Evolutionary conservation across 2,888 invertebrate species (phyloP).

Genomic region (Melikaiella ostensackeni): DNA sequence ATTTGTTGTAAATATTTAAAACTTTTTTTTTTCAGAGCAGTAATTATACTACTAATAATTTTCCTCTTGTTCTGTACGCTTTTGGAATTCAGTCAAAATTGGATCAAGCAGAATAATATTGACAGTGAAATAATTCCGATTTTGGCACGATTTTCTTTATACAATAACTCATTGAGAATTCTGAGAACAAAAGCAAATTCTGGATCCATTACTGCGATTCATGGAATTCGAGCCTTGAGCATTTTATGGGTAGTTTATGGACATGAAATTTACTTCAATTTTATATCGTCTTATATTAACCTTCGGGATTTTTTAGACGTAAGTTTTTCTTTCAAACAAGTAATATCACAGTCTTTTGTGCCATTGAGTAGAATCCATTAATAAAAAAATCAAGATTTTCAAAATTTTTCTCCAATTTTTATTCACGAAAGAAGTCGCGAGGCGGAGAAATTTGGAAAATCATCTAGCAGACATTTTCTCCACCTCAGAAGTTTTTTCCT

Average conservation of each 20-base stretch:
- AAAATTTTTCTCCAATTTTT: neutral
- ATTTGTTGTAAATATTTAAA: too few species aligned
- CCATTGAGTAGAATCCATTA: neutral
- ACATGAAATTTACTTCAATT: conserved; percentile 61
- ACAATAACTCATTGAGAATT: conserved; percentile 73
- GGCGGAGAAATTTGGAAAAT: neutral
- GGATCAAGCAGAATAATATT: neutral
- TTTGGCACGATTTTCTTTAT: conserved; percentile 73
- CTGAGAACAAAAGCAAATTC: conserved; percentile 63
- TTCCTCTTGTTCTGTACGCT: conserved; percentile 60
- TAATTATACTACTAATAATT: conserved; percentile 54
- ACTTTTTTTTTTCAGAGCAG: conserved; percentile 52
- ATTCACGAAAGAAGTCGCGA: neutral
- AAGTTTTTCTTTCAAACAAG: neutral
- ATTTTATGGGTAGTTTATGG: conserved; percentile 78
- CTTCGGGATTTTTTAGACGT: neutral
- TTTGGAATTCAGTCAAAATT: conserved; percentile 52
- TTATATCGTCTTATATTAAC: neutral
- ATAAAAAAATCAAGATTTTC: neutral
- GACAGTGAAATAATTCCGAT: conserved; percentile 7
- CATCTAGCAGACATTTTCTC: neutral
- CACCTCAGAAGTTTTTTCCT: neutral
- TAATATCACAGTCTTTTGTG: neutral
- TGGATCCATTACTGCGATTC: conserved; percentile 74
- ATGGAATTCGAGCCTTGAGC: conserved; percentile 79